These are phyloP conservation scores for Strix occidentalis DNA, from an alignment of 2,797 vertebrate genomes.

Conservation along the genomic window DNA sequence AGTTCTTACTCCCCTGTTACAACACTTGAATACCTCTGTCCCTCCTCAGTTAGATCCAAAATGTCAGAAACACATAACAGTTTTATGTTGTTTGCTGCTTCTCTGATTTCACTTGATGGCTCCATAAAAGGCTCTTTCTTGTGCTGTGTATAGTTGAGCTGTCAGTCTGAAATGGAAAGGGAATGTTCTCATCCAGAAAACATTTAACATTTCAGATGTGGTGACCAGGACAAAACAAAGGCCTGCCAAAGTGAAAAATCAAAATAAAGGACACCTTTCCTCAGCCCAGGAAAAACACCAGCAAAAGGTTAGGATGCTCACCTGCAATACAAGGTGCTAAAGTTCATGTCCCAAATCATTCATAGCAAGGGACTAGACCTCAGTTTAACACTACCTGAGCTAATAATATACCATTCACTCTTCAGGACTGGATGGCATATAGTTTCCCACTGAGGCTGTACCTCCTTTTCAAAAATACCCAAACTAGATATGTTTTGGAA, in stretches of 20 bases:
- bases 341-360: background rate
- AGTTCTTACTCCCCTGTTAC: background rate
- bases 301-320: background rate
- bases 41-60: background rate
- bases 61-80: background rate
- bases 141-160: background rate
- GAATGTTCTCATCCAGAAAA: background rate
- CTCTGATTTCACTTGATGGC: background rate
- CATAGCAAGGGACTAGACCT: background rate
- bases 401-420: background rate
- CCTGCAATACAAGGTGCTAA: background rate
- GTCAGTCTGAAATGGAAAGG: background rate
- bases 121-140: background rate
- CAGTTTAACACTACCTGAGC: rapidly evolving
- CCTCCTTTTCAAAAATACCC: background rate
- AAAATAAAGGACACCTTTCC: background rate
- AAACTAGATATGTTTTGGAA: background rate
- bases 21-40: background rate
- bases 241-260: background rate
- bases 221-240: background rate
- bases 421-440: background rate
- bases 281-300: background rate
- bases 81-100: background rate
- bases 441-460: background rate
- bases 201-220: background rate